Percentiles rank a stretch among this genome's conserved stretches.
Conservation (phyloP, 2,113 vertebrate genomes). For the Cyprichromis sp. region DNA sequence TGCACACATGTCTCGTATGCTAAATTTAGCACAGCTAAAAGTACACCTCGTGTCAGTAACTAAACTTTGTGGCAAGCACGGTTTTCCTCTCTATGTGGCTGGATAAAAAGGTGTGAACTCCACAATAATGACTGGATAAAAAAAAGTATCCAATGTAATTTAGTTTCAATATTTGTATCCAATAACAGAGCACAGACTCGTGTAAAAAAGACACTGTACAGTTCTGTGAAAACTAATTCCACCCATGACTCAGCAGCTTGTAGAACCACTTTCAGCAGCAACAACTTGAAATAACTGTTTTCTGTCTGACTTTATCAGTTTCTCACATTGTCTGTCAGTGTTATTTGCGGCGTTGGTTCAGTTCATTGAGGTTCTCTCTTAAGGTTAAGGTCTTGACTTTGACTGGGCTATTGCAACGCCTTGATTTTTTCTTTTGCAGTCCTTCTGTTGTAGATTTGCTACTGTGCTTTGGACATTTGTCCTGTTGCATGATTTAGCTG, state of each 20-base stretch:
- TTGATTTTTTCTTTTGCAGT: neutral
- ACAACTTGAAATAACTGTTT: neutral
- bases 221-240: neutral
- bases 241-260: neutral
- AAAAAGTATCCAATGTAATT: neutral
- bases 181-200: neutral
- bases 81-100: neutral
- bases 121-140: neutral
- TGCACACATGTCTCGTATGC: neutral
- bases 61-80: neutral
- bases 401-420: neutral
- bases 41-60: neutral
- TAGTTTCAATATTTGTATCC: neutral
- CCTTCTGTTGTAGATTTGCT: neutral
- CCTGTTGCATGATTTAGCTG: neutral
- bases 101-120: neutral
- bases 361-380: neutral
- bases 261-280: neutral
- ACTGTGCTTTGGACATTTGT: neutral
- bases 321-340: neutral
- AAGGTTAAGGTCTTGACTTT: neutral
- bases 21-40: constrained; percentile 39
- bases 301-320: neutral
- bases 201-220: neutral
- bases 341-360: neutral